A percentile compares a stretch with the other conserved stretches of the same genome.
Conservation (phyloP, 2,113 vertebrate species). For the Mesoclemmys tuberculata region DNA sequence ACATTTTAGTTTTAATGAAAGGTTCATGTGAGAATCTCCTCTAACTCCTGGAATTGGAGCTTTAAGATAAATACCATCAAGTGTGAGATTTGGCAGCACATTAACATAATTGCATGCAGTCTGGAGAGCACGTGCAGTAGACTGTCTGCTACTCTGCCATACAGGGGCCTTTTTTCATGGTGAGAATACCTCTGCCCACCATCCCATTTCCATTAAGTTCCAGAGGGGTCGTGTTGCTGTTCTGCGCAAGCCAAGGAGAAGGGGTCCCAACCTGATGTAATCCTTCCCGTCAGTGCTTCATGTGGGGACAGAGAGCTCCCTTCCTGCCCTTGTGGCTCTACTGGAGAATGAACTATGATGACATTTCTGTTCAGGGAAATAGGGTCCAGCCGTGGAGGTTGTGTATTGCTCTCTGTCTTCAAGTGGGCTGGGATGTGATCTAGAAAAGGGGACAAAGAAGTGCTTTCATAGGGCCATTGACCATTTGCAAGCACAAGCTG, state of each 20-base stretch:
- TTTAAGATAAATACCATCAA: background rate
- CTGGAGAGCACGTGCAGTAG: background rate
- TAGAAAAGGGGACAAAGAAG: background rate
- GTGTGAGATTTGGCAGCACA: background rate
- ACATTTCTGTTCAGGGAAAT: background rate
- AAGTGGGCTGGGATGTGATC: fast-evolving
- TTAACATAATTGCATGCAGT: background rate
- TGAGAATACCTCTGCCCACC: background rate
- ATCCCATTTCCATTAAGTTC: background rate
- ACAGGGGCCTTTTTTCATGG: background rate
- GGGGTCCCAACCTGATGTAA: background rate
- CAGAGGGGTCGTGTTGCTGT: background rate
- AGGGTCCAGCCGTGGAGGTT: background rate
- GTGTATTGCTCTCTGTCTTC: background rate
- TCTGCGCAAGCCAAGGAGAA: background rate
- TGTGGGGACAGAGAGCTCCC: background rate
- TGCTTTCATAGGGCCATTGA: background rate
- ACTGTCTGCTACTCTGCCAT: background rate
- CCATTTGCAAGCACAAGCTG: background rate
- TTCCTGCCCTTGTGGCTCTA: background rate
- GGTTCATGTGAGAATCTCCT: background rate
- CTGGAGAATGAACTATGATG: background rate
- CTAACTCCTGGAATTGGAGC: background rate
- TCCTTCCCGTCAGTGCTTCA: slow-evolving; percentile 1
- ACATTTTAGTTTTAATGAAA: background rate